phyloP scores from a whole-genome alignment of 1,140 invertebrate genomes.

The Penaeus japonicus region DNA sequence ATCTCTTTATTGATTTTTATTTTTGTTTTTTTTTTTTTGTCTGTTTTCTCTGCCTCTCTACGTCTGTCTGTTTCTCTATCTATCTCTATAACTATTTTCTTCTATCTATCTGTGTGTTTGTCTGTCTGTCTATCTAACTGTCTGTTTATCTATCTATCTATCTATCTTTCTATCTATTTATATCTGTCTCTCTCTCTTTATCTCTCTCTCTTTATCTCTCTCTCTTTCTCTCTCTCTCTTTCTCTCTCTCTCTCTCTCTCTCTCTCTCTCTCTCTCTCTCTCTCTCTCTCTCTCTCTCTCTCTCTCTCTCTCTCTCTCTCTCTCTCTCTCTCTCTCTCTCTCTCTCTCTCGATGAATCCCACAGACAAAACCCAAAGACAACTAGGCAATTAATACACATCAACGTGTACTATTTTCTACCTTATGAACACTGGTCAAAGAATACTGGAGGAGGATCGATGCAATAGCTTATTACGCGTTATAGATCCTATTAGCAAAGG shows the following conservation, averaged over 20 bases:
- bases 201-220: background rate
- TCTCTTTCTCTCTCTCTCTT: background rate
- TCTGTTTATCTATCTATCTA: background rate
- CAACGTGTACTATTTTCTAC: no score
- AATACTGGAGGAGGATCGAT: no score
- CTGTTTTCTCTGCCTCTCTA: background rate
- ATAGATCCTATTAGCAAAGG: no score
- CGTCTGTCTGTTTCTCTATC: background rate
- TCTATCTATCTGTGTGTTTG: background rate
- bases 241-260: background rate
- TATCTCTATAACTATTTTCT: background rate
- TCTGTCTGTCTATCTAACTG: background rate
- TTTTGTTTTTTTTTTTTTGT: no score
- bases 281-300: background rate
- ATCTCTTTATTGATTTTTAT: background rate
- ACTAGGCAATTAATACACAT: no score
- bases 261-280: background rate
- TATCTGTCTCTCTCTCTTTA: background rate
- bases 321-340: no score
- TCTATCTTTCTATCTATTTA: background rate
- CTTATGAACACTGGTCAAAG: no score
- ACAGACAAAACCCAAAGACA: no score
- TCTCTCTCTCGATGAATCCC: no score
- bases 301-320: background rate
- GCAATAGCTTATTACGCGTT: no score